Evolutionary conservation across 2,113 vertebrate genomes (phyloP).

Genomic region (Urocynchramus pylzowi): DNA sequence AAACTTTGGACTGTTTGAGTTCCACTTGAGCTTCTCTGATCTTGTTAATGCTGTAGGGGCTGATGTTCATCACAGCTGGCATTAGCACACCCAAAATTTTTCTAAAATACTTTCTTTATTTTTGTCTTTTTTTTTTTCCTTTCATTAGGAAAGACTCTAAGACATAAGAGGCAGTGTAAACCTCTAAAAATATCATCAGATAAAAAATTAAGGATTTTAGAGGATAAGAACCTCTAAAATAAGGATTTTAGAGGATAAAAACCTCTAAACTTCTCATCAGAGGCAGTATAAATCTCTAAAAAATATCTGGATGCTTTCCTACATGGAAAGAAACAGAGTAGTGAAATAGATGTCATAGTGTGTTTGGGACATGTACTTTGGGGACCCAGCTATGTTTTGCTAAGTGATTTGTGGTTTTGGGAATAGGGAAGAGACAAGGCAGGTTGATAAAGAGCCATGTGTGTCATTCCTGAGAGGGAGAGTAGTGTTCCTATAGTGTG

Average conservation of each 20-base stretch:
- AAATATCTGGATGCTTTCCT: not conserved
- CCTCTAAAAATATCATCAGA: not conserved
- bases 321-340: not conserved
- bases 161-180: not conserved
- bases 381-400: not conserved
- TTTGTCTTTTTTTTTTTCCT: accelerated
- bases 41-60: not conserved
- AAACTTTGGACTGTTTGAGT: not conserved
- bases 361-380: not conserved
- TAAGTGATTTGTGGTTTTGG: not conserved
- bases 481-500: not conserved
- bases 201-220: not conserved
- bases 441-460: not conserved
- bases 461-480: not conserved
- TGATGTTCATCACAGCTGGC: not conserved
- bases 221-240: too few species aligned
- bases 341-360: not conserved
- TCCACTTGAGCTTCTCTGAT: not conserved
- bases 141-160: not conserved
- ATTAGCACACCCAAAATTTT: not conserved
- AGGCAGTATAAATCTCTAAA: not conserved
- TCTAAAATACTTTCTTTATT: not conserved
- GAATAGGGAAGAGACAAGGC: not conserved
- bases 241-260: too few species aligned
- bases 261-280: not conserved